A percentile compares a stretch with the other conserved stretches of the same genome.
These are phyloP conservation scores for Panzeria rudis DNA, from an alignment of 2,888 invertebrate species.

Conservation along the genomic window DNA sequence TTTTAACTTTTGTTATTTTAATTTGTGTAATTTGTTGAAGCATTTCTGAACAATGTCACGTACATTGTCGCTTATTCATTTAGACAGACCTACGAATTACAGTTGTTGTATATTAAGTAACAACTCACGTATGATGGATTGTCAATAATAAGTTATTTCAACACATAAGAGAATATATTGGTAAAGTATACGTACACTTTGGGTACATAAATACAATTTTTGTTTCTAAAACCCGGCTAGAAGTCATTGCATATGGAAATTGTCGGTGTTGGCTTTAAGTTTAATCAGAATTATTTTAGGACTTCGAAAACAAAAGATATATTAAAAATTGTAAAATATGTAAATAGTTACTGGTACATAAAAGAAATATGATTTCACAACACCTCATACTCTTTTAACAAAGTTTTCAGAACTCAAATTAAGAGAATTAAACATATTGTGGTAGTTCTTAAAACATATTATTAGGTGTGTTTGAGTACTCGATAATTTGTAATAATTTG, in stretches of 20 bases:
- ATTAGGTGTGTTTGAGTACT: too few relatives aligned
- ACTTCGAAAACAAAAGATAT: constrained; percentile 9
- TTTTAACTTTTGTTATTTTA: constrained; percentile 24
- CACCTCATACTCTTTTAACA: constrained; percentile 3
- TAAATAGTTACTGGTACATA: not conserved
- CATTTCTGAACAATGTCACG: constrained; percentile 71
- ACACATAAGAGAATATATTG: constrained; percentile 53
- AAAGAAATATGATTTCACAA: not conserved
- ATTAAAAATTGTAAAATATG: not conserved
- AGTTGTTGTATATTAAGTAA: constrained; percentile 57
- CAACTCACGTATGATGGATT: constrained; percentile 67
- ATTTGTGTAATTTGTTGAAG: constrained; percentile 51
- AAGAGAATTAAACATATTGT: too few relatives aligned
- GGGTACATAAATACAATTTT: not conserved
- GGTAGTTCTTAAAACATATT: too few relatives aligned
- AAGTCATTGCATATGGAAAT: constrained; percentile 21
- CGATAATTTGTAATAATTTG: too few relatives aligned
- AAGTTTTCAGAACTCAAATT: not conserved
- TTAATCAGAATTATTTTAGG: constrained; percentile 12
- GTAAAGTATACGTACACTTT: not conserved
- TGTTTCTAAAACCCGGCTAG: constrained; percentile 39
- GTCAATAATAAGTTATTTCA: constrained; percentile 71
- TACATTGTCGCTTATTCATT: constrained; percentile 62
- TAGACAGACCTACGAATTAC: constrained; percentile 25
- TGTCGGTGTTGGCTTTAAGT: not conserved